Evolutionary conservation across 2,113 vertebrate genomes (phyloP).

Genomic region (Nothoprocta perdicaria): DNA sequence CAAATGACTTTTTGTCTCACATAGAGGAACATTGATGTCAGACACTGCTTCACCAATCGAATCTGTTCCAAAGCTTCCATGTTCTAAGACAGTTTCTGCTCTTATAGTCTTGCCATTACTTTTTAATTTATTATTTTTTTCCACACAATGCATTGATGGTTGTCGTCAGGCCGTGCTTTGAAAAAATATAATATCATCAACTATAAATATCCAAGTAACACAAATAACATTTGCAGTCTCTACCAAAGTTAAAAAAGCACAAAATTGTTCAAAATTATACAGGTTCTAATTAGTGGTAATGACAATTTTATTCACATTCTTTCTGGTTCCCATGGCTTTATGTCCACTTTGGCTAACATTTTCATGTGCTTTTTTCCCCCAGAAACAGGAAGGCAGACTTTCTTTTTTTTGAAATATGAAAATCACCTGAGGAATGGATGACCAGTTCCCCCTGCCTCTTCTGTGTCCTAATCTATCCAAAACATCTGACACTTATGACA

Average conservation of each 20-base stretch:
- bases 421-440: neutral
- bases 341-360: neutral
- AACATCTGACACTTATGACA: neutral
- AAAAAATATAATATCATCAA: neutral
- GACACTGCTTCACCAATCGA: neutral
- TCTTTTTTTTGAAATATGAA: neutral
- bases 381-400: neutral
- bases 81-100: neutral
- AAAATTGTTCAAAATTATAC: neutral
- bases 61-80: neutral
- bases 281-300: neutral
- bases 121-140: neutral
- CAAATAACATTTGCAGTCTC: neutral
- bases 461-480: neutral
- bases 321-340: neutral
- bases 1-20: conserved; percentile 53
- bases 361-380: neutral
- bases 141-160: neutral
- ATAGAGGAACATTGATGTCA: neutral
- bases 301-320: neutral
- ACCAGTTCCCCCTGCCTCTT: neutral
- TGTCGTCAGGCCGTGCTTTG: neutral
- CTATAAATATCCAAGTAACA: neutral
- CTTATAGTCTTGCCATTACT: neutral
- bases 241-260: neutral